Evolutionary conservation across 2,113 vertebrate genomes (phyloP).

Genomic region (Mola mola): DNA sequence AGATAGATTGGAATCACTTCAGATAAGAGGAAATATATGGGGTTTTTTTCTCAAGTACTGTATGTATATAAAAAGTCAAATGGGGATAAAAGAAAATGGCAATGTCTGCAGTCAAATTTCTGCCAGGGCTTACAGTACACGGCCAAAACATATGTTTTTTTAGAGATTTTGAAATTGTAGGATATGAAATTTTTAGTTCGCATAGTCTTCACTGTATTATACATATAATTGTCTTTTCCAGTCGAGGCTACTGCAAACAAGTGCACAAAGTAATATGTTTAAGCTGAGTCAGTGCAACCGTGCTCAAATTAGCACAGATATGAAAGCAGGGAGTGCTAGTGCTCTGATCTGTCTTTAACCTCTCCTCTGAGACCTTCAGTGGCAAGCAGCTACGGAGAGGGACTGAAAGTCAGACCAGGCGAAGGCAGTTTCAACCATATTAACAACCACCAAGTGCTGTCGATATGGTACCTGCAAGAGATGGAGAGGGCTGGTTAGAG

Average conservation of each 20-base stretch:
- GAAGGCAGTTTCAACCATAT: neutral
- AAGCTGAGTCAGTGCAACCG: neutral
- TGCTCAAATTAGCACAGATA: neutral
- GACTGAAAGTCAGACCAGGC: neutral
- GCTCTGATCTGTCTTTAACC: neutral
- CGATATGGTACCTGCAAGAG: neutral
- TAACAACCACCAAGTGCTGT: neutral
- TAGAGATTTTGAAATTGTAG: too few species aligned
- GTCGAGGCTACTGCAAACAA: neutral
- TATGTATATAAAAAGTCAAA: too few species aligned
- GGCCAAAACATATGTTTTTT: too few species aligned
- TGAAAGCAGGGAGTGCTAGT: neutral
- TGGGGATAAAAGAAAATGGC: too few species aligned
- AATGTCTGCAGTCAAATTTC: too few species aligned
- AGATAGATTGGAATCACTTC: too few species aligned
- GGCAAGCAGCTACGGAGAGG: slow-evolving; percentile 1
- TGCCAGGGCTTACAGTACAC: too few species aligned
- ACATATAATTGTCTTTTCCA: neutral
- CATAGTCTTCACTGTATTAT: neutral
- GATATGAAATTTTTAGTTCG: neutral
- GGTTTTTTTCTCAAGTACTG: too few species aligned
- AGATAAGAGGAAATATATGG: too few species aligned
- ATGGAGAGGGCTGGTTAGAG: neutral
- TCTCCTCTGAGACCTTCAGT: neutral
- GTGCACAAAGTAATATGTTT: neutral